Percentiles rank a stretch among this genome's conserved stretches.
phyloP scores from a whole-genome alignment of 2,113 vertebrate genomes.

The Pyrgilauda ruficollis region DNA sequence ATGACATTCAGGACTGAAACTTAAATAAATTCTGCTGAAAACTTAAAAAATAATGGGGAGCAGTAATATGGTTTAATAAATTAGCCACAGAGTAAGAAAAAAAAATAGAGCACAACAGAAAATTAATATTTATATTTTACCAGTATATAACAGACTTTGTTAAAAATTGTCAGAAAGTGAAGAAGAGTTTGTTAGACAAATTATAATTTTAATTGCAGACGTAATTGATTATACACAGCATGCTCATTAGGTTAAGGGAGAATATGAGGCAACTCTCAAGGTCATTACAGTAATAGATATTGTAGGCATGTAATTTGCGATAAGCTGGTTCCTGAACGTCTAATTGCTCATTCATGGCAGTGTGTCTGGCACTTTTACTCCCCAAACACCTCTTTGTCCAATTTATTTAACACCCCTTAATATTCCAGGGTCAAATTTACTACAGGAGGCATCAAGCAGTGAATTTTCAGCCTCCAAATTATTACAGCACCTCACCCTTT shows the following conservation, averaged over 20 bases:
- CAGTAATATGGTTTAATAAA: slow-evolving; percentile 55
- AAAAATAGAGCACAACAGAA: slow-evolving; percentile 6
- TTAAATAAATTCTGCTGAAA: slow-evolving; percentile 68
- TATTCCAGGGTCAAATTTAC: slow-evolving; percentile 60
- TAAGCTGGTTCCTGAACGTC: slow-evolving; percentile 66
- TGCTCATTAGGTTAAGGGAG: slow-evolving; percentile 75
- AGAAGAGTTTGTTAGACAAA: slow-evolving; percentile 69
- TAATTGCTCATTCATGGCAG: slow-evolving; percentile 74
- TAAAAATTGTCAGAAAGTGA: slow-evolving; percentile 34
- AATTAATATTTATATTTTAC: slow-evolving; percentile 51
- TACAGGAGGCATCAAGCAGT: slow-evolving; percentile 47
- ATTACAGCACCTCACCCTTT: slow-evolving; percentile 20
- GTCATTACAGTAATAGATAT: slow-evolving; percentile 76
- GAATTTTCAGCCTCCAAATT: slow-evolving; percentile 46
- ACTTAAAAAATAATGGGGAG: slow-evolving; percentile 37
- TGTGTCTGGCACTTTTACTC: slow-evolving; percentile 57
- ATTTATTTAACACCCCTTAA: slow-evolving; percentile 63
- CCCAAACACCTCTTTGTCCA: slow-evolving; percentile 62
- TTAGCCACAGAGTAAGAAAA: slow-evolving; percentile 33
- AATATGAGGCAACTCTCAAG: slow-evolving; percentile 73
- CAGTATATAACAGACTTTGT: slow-evolving; percentile 12
- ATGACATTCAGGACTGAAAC: slow-evolving; percentile 62
- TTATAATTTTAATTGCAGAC: slow-evolving; percentile 77
- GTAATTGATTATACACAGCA: slow-evolving; percentile 77
- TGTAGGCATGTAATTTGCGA: slow-evolving; percentile 68